These are phyloP conservation scores for Caenorhabditis japonica DNA, from an alignment of 2,888 invertebrate genomes.

Conservation along the genomic window DNA sequence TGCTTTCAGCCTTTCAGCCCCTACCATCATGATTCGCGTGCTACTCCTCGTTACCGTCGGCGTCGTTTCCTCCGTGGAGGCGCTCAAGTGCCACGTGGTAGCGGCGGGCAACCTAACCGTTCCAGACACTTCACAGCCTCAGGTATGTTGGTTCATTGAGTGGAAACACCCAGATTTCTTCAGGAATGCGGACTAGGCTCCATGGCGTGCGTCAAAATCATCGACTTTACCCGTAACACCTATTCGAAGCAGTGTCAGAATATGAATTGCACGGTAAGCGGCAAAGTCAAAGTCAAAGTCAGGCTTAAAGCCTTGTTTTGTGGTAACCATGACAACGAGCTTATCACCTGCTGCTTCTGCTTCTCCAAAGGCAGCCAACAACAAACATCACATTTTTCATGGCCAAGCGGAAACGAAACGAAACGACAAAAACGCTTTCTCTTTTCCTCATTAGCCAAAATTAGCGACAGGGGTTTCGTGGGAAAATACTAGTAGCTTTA, in stretches of 20 bases:
- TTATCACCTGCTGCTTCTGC: constrained; percentile 34
- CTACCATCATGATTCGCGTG: constrained; percentile 17
- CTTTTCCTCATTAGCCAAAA: constrained; percentile 14
- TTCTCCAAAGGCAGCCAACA: too few relatives aligned
- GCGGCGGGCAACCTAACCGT: constrained; percentile 39
- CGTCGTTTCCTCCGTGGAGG: constrained; percentile 8
- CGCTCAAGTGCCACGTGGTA: constrained; percentile 45
- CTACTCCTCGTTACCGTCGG: constrained; percentile 13
- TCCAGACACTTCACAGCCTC: constrained; percentile 25
- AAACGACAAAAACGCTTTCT: too few relatives aligned
- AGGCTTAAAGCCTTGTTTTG: too few relatives aligned
- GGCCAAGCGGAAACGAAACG: not conserved
- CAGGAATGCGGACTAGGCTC: constrained; percentile 49
- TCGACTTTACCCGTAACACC: constrained; percentile 49
- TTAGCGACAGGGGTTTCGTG: constrained; percentile 3
- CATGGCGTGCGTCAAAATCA: constrained; percentile 46
- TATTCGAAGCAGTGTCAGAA: constrained; percentile 55
- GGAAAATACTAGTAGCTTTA: not conserved
- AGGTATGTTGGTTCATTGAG: constrained; percentile 5
- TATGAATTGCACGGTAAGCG: constrained; percentile 49
- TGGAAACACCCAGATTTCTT: not conserved
- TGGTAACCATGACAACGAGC: constrained; percentile 7
- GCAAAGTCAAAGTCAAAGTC: too few relatives aligned
- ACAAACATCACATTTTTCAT: constrained; percentile 26
- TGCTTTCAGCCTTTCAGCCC: not conserved